A percentile compares a stretch with the other conserved stretches of the same genome.
These are phyloP conservation scores for Artibeus jamaicensis DNA, from an alignment of 2,797 vertebrate genomes.

Conservation along the genomic window DNA sequence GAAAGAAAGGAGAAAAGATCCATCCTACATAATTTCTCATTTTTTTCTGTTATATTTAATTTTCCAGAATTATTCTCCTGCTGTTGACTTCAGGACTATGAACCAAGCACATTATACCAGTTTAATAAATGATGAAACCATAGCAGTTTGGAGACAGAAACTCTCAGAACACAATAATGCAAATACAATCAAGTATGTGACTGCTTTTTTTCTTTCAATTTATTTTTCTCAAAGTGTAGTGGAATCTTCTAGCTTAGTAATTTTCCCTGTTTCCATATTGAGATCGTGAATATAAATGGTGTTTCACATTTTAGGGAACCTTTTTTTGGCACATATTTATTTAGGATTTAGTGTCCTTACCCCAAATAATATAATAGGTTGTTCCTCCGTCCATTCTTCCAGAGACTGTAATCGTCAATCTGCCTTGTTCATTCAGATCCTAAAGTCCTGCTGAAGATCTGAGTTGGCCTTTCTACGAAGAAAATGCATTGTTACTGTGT, in stretches of 20 bases:
- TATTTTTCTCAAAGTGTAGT: background rate
- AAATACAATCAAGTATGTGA: constrained; percentile 92
- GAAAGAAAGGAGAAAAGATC: constrained; percentile 22
- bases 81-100: constrained; percentile 94
- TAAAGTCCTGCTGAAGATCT: background rate
- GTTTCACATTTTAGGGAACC: background rate
- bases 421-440: background rate
- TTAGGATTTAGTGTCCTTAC: background rate
- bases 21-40: constrained; percentile 66
- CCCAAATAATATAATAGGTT: background rate
- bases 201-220: constrained; percentile 38
- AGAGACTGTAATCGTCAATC: background rate
- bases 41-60: constrained; percentile 66
- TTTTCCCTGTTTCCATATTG: background rate
- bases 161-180: constrained; percentile 91
- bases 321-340: background rate
- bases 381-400: background rate
- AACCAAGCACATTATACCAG: constrained; percentile 90
- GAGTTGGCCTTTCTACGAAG: background rate
- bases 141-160: constrained; percentile 94
- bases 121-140: constrained; percentile 91
- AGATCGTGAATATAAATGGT: background rate
- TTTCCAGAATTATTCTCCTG: constrained; percentile 86
- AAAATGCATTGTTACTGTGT: background rate
- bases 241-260: background rate